phyloP scores from a whole-genome alignment of 2,797 vertebrate species.

The Yasuhikotakia modesta region DNA sequence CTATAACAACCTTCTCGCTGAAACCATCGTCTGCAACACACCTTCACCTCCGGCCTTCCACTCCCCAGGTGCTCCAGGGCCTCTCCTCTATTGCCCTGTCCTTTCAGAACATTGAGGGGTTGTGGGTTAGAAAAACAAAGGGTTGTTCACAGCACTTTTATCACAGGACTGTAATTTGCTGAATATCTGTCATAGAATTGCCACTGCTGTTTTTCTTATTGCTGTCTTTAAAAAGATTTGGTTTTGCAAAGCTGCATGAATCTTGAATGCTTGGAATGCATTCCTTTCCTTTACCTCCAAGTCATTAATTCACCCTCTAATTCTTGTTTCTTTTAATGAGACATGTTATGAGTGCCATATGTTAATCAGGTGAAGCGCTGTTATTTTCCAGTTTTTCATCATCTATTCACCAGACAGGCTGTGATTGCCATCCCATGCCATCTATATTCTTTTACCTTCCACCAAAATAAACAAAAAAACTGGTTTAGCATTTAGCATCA shows the following conservation, averaged over 20 bases:
- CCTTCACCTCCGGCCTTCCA: conserved; percentile 98
- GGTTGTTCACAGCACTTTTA: conserved; percentile 1
- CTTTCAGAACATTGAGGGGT: background rate
- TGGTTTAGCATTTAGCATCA: conserved; percentile 34
- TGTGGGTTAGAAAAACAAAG: background rate
- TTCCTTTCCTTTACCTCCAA: background rate
- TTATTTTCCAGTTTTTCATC: conserved; percentile 37
- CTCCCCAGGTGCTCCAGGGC: conserved; percentile 89
- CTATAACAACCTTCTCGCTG: conserved; percentile 99
- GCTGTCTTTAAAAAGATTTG: background rate
- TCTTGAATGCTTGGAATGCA: too few relatives aligned
- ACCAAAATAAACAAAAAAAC: conserved; percentile 49
- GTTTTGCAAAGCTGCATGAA: conserved; percentile 1
- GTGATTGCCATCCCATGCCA: conserved; percentile 65
- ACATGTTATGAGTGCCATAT: background rate
- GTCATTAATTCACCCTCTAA: background rate
- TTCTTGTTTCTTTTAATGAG: background rate
- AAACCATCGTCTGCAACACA: conserved; percentile 99
- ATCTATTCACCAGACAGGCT: conserved; percentile 40
- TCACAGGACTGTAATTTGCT: conserved; percentile 6
- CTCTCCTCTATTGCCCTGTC: background rate
- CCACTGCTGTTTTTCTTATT: conserved; percentile 33
- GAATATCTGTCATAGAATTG: background rate
- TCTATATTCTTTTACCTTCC: conserved; percentile 69
- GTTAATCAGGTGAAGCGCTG: conserved; percentile 35